Percentiles rank a stretch among this genome's conserved stretches.
Evolutionary conservation across 2,113 vertebrate species (phyloP).

Genomic region (Dipodomys ordii): DNA sequence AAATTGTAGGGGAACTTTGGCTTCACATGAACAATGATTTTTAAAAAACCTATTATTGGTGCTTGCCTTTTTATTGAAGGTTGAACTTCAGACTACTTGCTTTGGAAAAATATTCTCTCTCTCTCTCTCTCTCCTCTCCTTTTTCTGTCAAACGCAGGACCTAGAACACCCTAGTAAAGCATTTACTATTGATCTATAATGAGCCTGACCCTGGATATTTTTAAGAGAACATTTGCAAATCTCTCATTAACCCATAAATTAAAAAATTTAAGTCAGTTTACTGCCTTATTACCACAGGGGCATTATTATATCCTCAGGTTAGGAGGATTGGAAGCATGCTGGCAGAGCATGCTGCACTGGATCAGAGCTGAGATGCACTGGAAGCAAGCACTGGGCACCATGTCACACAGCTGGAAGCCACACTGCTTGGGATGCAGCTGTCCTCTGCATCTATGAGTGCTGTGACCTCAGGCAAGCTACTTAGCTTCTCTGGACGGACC

Average conservation of each 20-base stretch:
- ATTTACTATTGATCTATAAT: no score
- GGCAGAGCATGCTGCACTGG: not conserved
- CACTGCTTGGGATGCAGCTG: not conserved
- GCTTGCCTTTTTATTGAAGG: not conserved
- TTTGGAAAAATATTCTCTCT: not conserved
- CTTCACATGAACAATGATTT: constrained; percentile 37
- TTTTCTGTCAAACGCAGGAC: no score
- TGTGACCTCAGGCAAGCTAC: not conserved
- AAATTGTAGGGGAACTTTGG: not conserved
- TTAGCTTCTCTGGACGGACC: not conserved
- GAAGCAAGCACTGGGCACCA: not conserved
- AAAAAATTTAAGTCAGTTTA: not conserved
- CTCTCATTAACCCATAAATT: not conserved
- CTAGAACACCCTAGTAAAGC: no score
- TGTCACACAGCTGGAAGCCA: no score
- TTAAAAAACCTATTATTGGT: not conserved
- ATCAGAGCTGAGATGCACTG: not conserved
- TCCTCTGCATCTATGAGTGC: not conserved
- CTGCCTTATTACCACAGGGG: not conserved
- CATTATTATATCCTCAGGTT: not conserved
- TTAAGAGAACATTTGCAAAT: not conserved
- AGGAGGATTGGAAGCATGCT: not conserved
- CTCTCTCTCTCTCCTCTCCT: not conserved
- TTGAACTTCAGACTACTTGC: not conserved
- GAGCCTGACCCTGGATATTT: not conserved